Evolutionary conservation across 2,888 invertebrate species (phyloP).

Genomic region (Erebia aethiops): DNA sequence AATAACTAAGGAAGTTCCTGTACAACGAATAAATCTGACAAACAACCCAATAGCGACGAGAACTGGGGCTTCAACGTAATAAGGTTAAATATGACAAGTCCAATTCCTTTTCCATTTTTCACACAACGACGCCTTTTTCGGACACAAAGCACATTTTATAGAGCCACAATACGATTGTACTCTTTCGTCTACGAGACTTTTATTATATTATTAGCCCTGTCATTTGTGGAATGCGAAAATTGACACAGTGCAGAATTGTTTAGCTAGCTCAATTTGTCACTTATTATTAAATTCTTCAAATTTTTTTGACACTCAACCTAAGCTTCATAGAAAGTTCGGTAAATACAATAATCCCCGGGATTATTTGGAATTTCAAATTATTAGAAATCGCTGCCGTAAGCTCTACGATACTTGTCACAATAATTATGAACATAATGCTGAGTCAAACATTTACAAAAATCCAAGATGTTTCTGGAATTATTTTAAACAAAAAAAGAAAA

Average conservation of each 20-base stretch:
- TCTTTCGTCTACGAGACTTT: slow-evolving; percentile 78
- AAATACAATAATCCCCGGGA: too few species aligned
- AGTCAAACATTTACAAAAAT: too few species aligned
- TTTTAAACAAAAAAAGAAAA: too few species aligned
- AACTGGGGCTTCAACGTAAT: slow-evolving; percentile 24
- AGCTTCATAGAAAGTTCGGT: too few species aligned
- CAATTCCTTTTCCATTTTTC: slow-evolving; percentile 78
- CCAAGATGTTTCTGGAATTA: too few species aligned
- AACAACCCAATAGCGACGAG: slow-evolving; percentile 14
- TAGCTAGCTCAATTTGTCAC: slow-evolving; percentile 22
- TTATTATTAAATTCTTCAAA: too few species aligned
- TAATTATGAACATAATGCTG: too few species aligned
- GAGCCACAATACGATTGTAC: slow-evolving; percentile 78
- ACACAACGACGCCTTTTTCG: slow-evolving; percentile 70
- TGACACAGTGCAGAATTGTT: slow-evolving; percentile 56
- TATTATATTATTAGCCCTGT: slow-evolving; percentile 66
- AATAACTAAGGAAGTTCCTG: not conserved
- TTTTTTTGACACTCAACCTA: too few species aligned
- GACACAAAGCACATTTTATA: slow-evolving; percentile 77
- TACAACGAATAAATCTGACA: slow-evolving; percentile 9
- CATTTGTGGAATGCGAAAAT: slow-evolving; percentile 74
- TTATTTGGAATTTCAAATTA: too few species aligned
- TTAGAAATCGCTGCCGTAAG: too few species aligned
- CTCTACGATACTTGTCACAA: too few species aligned
- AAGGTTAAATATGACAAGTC: slow-evolving; percentile 67